A percentile compares a stretch with the other conserved stretches of the same genome.
Evolutionary conservation across 2,113 vertebrate species (phyloP).

Genomic region (Craseonycteris thonglongyai): DNA sequence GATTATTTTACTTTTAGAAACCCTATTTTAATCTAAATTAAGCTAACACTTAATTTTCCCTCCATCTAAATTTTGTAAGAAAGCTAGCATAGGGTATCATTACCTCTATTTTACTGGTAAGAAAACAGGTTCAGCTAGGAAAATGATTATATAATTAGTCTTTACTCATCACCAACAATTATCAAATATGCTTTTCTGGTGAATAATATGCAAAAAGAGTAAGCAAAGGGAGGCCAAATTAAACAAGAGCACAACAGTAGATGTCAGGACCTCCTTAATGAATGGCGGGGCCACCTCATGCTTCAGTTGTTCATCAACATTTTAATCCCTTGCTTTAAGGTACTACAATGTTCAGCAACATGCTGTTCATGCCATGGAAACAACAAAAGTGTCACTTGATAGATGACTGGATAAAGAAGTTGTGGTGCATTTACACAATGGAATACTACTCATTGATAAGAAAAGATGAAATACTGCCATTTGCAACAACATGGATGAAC

Average conservation of each 20-base stretch:
- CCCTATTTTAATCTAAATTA: background rate
- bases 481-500: too few species aligned
- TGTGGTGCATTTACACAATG: too few species aligned
- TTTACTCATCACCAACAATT: background rate
- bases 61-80: background rate
- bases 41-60: background rate
- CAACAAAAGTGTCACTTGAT: too few species aligned
- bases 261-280: background rate
- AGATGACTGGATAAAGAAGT: too few species aligned
- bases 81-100: background rate
- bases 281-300: background rate
- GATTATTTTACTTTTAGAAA: constrained; percentile 17
- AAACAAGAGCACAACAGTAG: background rate
- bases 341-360: too few species aligned
- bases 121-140: background rate
- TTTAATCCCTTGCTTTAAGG: background rate
- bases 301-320: background rate
- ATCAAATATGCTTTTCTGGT: background rate
- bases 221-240: background rate
- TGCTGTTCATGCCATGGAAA: too few species aligned
- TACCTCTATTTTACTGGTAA: background rate
- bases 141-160: background rate
- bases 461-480: too few species aligned
- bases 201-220: background rate
- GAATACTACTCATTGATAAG: too few species aligned